Conservation (phyloP, 1,140 invertebrate species). For the Ceratitis capitata region DNA sequence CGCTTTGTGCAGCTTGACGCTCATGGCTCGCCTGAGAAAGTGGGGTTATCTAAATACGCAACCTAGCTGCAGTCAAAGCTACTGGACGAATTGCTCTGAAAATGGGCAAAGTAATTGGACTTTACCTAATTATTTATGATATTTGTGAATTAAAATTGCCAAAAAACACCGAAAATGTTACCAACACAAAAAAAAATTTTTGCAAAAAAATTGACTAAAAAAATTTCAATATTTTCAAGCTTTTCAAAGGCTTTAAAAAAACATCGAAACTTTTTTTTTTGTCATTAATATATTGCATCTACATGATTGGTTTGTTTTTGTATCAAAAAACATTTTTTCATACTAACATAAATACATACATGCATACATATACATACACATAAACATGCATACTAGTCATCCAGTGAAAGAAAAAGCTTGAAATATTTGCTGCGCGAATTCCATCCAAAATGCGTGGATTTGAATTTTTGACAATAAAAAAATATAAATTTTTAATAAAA, state of each 20-base stretch:
- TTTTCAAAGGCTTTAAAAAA: background rate
- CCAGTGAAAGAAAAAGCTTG: background rate
- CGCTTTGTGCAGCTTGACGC: no score
- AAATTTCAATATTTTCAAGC: background rate
- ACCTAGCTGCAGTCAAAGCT: no score
- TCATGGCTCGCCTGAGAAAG: no score
- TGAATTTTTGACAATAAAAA: background rate
- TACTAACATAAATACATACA: background rate
- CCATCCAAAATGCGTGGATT: background rate
- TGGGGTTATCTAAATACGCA: no score
- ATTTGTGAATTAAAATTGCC: no score
- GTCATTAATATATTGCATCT: slow-evolving; percentile 37
- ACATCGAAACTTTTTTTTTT: slow-evolving; percentile 1
- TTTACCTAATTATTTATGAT: no score
- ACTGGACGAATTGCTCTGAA: no score
- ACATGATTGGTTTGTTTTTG: slow-evolving; percentile 47
- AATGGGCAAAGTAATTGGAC: no score
- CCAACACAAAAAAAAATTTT: background rate
- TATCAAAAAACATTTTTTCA: slow-evolving; percentile 43
- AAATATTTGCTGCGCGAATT: background rate
- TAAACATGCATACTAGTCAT: background rate
- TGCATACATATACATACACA: background rate
- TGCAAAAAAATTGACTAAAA: background rate
- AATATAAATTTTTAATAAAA: background rate
- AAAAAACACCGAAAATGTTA: no score